phyloP scores from a whole-genome alignment of 2,888 invertebrate species.

The Poecilobothrus nobilitatus region DNA sequence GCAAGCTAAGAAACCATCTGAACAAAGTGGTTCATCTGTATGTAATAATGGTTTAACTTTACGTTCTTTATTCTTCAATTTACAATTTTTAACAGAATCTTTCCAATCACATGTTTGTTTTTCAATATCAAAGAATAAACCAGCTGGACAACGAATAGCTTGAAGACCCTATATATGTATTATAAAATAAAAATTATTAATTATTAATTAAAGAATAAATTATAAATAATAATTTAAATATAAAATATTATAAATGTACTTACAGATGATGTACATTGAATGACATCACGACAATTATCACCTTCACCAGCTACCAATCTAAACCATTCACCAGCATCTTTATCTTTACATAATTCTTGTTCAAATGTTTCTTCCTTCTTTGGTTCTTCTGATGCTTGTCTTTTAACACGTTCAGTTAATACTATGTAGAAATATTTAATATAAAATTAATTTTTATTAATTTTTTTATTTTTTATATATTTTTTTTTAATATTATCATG shows the following conservation, averaged over 20 bases:
- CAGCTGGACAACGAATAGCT: conserved; percentile 87
- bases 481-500: no score
- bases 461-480: neutral
- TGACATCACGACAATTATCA: conserved; percentile 89
- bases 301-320: conserved; percentile 80
- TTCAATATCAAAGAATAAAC: conserved; percentile 86
- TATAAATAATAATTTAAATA: conserved; percentile 9
- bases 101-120: conserved; percentile 95
- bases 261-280: conserved; percentile 88
- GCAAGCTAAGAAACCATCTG: conserved; percentile 78
- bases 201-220: neutral
- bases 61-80: conserved; percentile 78
- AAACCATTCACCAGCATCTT: conserved; percentile 93
- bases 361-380: conserved; percentile 85
- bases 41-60: conserved; percentile 77
- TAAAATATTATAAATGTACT: conserved; percentile 36
- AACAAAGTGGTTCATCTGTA: conserved; percentile 84
- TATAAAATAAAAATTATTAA: conserved; percentile 10
- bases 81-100: conserved; percentile 87
- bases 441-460: conserved; percentile 12
- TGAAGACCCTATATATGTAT: conserved; percentile 62
- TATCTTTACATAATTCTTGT: conserved; percentile 84
- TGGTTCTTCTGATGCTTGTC: conserved; percentile 65
- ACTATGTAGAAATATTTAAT: conserved; percentile 38
- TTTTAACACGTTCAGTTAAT: conserved; percentile 51